A percentile compares a stretch with the other conserved stretches of the same genome.
Conservation (phyloP, 2,797 vertebrate species). For the Schizothorax lantsangensis region DNA sequence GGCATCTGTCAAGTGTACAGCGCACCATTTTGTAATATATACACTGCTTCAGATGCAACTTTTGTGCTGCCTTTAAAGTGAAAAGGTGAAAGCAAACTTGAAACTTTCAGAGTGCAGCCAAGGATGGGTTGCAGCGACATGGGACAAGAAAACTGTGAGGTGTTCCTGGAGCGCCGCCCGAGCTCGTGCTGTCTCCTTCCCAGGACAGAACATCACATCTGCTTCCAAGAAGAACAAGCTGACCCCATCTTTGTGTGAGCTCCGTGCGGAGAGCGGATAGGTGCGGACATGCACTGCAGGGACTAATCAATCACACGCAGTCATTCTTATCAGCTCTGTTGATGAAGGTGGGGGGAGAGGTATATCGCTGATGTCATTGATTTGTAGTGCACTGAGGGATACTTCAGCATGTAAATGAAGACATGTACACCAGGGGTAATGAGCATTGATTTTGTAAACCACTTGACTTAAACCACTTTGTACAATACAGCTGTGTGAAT, state of each 20-base stretch:
- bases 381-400: conserved; percentile 35
- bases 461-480: neutral
- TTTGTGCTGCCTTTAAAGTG: neutral
- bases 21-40: neutral
- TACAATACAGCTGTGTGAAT: neutral
- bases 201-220: conserved; percentile 33
- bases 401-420: conserved; percentile 25
- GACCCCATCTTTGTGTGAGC: conserved; percentile 9
- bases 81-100: neutral
- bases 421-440: neutral
- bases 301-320: conserved; percentile 40
- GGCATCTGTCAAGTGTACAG: neutral
- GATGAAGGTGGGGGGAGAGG: conserved; percentile 14
- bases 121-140: neutral
- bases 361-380: conserved; percentile 24
- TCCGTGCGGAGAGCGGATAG: neutral
- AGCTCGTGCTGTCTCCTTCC: conserved; percentile 9
- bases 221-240: conserved; percentile 48
- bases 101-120: neutral
- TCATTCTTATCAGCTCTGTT: conserved; percentile 36
- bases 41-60: neutral
- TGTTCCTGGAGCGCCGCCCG: conserved; percentile 15
- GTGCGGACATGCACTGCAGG: conserved; percentile 33
- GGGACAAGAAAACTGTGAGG: neutral
- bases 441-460: conserved; percentile 9